Evolutionary conservation across 2,113 vertebrate species (phyloP).

Genomic region (Alethe castanea): DNA sequence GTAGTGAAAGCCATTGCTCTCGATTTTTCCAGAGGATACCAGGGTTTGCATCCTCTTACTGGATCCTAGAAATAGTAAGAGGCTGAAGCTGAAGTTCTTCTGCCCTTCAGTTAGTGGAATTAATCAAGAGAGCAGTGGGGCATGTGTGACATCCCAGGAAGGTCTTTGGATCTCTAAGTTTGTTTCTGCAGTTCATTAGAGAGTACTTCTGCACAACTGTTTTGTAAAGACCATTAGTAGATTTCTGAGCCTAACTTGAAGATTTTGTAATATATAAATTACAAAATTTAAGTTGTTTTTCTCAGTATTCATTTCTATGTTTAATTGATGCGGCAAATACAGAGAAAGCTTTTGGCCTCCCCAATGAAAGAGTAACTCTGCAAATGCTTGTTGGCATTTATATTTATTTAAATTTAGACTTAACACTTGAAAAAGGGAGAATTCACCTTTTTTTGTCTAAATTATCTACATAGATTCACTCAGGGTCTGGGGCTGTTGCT

Average conservation of each 20-base stretch:
- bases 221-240: not conserved
- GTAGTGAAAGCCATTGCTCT: not conserved
- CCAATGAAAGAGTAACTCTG: not conserved
- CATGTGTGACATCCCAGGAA: not conserved
- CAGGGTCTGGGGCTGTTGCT: not conserved
- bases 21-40: not conserved
- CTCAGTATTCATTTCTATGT: not conserved
- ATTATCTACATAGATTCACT: not conserved
- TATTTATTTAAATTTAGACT: constrained; percentile 23
- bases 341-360: not conserved
- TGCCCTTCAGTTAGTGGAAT: not conserved
- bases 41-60: not conserved
- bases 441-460: not conserved
- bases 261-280: not conserved
- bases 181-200: not conserved
- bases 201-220: not conserved
- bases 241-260: not conserved
- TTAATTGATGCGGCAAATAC: not conserved
- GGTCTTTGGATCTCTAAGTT: not conserved
- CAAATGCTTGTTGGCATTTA: not conserved
- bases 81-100: not conserved
- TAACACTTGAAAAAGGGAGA: not conserved
- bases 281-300: not conserved
- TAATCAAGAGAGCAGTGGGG: not conserved
- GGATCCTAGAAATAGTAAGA: not conserved